Conservation (phyloP, 2,797 vertebrate genomes). For the Acanthopagrus latus region DNA sequence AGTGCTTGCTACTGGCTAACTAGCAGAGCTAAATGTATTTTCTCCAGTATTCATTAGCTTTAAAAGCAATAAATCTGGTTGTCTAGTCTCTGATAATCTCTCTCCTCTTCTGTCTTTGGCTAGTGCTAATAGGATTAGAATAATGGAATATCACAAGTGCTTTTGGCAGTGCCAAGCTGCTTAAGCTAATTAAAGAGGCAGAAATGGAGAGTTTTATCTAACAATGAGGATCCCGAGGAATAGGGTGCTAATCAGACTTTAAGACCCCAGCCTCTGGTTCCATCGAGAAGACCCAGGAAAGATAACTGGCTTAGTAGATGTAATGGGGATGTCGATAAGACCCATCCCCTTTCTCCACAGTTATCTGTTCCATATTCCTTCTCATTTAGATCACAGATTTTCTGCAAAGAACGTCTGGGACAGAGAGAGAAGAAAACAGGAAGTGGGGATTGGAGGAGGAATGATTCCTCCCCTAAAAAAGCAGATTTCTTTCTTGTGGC, state of each 20-base stretch:
- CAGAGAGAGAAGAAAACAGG: slow-evolving; percentile 29
- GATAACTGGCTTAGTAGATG: slow-evolving; percentile 61
- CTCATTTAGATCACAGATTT: slow-evolving; percentile 42
- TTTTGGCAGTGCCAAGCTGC: slow-evolving; percentile 67
- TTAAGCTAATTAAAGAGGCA: slow-evolving; percentile 76
- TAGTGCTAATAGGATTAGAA: slow-evolving; percentile 79
- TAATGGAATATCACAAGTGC: slow-evolving; percentile 78
- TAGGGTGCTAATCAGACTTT: slow-evolving; percentile 52
- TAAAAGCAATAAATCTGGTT: slow-evolving; percentile 12
- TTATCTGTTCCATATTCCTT: slow-evolving; percentile 38
- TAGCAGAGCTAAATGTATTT: slow-evolving; percentile 10
- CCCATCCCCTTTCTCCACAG: slow-evolving; percentile 5
- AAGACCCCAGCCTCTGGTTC: slow-evolving; percentile 34
- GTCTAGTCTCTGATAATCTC: slow-evolving; percentile 35
- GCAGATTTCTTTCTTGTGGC: slow-evolving; percentile 3
- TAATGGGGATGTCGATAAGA: slow-evolving; percentile 51
- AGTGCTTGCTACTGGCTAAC: neutral
- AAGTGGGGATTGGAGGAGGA: slow-evolving; percentile 32
- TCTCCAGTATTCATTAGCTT: slow-evolving; percentile 11
- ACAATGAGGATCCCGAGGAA: slow-evolving; percentile 57
- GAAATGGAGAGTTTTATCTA: slow-evolving; percentile 64
- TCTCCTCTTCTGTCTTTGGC: slow-evolving; percentile 50
- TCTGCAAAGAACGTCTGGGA: slow-evolving; percentile 6
- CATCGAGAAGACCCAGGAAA: slow-evolving; percentile 13
- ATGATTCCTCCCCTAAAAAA: slow-evolving; percentile 23